Base-by-base conservation (phyloP, 1,140 invertebrate species). In the Penaeus japonicus region DNA sequence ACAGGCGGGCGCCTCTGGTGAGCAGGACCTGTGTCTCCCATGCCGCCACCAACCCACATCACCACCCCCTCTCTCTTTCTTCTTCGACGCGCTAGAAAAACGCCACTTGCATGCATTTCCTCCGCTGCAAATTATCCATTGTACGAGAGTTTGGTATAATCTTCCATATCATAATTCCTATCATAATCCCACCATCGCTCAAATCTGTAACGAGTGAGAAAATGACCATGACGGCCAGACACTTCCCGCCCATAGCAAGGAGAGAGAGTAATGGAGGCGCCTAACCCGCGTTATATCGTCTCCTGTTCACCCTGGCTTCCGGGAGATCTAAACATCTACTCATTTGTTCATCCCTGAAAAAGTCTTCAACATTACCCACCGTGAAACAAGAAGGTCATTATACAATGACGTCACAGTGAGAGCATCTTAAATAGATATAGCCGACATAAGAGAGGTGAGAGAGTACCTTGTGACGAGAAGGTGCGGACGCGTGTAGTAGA, bases 111-210 rank as follows among this genome's bases (percentile, higher is more conserved):
- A 83, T 83, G 80, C 53, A 77, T 88, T 83, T 84, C 80, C 86
- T 70, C 62, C 77, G 22, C 54, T 81, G 59, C 59, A 87, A 65
- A 87, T 80, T 80, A 87, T 80, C 77, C 78, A 70, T 27, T 27
- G 86, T 53, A 55, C 32, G 54, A 78, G 32, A 84, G 80, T 55
- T 75, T 75, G 86, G 86, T 84, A 88, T 88, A 88, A 88, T 84
- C 86, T 77, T 47, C 65, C 86, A 82, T 88, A 88, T 88, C 86
- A 54, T 88, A 88, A 84, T 88, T 83, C 80, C 86, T 88, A 88
- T 88, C 86, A 88, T 88, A 88, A 88, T 77, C 70, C 80, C 62
- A 59, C 86, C 86, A 88, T 88, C 86, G 86, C 86, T 88, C 86
- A 88, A 83, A 88, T 77, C 57, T 55, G 54, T 88, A 88, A 88